Conservation (phyloP, 2,797 vertebrate genomes). For the Xyrichtys novacula region DNA sequence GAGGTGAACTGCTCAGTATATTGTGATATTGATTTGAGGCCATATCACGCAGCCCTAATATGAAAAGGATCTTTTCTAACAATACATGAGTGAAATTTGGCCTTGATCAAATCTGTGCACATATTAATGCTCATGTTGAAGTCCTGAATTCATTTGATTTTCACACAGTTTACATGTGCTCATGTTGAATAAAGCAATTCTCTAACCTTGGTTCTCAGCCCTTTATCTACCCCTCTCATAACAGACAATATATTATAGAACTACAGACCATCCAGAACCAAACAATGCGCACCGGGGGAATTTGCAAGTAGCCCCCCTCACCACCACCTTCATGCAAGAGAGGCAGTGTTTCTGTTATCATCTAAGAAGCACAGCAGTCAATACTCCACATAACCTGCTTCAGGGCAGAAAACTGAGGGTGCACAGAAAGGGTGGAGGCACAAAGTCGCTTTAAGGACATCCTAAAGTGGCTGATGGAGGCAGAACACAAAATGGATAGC, state of each 20-base stretch:
- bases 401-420: slow-evolving; percentile 31
- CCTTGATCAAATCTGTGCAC: slow-evolving; percentile 2
- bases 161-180: neutral
- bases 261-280: slow-evolving; percentile 24
- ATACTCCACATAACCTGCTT: slow-evolving; percentile 55
- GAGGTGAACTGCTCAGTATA: too few relatives aligned
- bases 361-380: slow-evolving; percentile 53
- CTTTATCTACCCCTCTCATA: slow-evolving; percentile 22
- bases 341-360: slow-evolving; percentile 43
- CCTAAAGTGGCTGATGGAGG: slow-evolving; percentile 62
- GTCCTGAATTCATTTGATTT: slow-evolving; percentile 2
- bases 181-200: neutral
- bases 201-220: slow-evolving; percentile 10
- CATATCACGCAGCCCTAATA: too few relatives aligned
- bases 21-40: too few relatives aligned
- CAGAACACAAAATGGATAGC: slow-evolving; percentile 69
- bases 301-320: slow-evolving; percentile 39
- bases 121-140: neutral
- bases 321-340: slow-evolving; percentile 48
- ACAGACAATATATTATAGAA: slow-evolving; percentile 13
- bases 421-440: slow-evolving; percentile 33
- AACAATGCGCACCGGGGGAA: slow-evolving; percentile 41
- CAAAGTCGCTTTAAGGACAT: slow-evolving; percentile 63
- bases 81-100: neutral
- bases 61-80: neutral